phyloP scores from a whole-genome alignment of 2,888 invertebrate genomes.

The Agrypnus murinus region DNA sequence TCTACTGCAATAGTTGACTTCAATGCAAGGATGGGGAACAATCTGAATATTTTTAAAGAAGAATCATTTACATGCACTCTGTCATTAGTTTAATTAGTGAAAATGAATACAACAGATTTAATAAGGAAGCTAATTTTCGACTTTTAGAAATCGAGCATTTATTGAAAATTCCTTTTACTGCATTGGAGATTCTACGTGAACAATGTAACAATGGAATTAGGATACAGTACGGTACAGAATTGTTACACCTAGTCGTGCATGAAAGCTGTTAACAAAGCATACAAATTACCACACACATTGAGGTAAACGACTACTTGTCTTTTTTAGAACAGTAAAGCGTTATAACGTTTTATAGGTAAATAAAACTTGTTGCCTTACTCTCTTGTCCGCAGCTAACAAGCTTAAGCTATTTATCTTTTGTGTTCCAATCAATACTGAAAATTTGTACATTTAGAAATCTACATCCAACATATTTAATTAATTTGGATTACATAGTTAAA shows the following conservation, averaged over 20 bases:
- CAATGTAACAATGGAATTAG: slow-evolving; percentile 27
- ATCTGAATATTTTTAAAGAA: too few species aligned
- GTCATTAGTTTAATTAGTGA: too few species aligned
- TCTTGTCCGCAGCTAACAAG: too few species aligned
- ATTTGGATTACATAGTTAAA: not conserved
- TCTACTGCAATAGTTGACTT: too few species aligned
- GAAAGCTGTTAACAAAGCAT: slow-evolving; percentile 26
- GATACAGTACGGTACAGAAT: slow-evolving; percentile 24
- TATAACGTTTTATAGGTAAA: not conserved
- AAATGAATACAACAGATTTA: too few species aligned
- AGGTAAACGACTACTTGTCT: slow-evolving; percentile 3
- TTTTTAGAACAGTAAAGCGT: slow-evolving; percentile 4
- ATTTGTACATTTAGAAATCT: too few species aligned
- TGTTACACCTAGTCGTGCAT: slow-evolving; percentile 25
- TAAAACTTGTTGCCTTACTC: too few species aligned
- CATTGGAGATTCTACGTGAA: not conserved
- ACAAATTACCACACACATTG: slow-evolving; percentile 18
- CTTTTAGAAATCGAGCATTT: not conserved
- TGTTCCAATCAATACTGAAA: too few species aligned
- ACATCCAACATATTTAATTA: too few species aligned
- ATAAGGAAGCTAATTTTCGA: too few species aligned
- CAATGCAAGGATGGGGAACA: not conserved
- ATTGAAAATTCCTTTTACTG: not conserved
- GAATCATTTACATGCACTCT: not conserved
- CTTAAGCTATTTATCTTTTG: too few species aligned